Evolutionary conservation across 2,797 vertebrate species (phyloP), one percentile per base, ranked within the genome.

Genomic region (Molossus molossus): DNA sequence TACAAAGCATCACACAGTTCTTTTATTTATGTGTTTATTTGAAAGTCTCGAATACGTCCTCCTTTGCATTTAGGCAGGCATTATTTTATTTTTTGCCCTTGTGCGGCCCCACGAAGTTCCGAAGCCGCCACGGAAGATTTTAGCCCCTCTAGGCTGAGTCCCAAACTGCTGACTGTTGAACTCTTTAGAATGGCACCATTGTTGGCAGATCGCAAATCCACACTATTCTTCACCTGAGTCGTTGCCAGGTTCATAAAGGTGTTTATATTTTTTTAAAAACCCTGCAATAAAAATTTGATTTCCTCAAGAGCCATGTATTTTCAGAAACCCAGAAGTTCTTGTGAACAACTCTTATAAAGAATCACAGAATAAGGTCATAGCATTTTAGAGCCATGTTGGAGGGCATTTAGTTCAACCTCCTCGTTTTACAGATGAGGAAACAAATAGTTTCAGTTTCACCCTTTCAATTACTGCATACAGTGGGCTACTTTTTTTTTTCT

Each of bases 261-360:
- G 85, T 89, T 92, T 95, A 82, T 92, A 55, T 87, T 17, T 94
- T 73, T 86, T 62, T 5, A 55, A 94, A 95, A 94, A 81, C 40
- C 25, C 21, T 69, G 48, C 40, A 70, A 81, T 96, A 95, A 94
- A 98, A 94, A 48, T 87, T 94, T 85, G 70, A 94, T 95, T 96
- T 97, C 69, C 92, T 94, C 85, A 79, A 94, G 92, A 97, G 88
- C 40, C 69, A 57, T 58, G 79, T 92, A 90, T 95, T 97, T 94
- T 87, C 88, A 90, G 95, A 83, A 95, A 83, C 27, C n/a, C 33
- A 91, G 90, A 94, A 83, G 50, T 82, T 90, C 80, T 95, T 62
- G 58, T 75, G 87, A 95, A 77, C 40, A 79, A 5, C 65, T 60
- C 45, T 77, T 83, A 95, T 20, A 70, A 73, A 90, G 69, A 79